Evolutionary conservation across 2,888 invertebrate genomes (phyloP), one percentile per base, ranked within the genome.

Genomic region (Eretmocerus hayati): DNA sequence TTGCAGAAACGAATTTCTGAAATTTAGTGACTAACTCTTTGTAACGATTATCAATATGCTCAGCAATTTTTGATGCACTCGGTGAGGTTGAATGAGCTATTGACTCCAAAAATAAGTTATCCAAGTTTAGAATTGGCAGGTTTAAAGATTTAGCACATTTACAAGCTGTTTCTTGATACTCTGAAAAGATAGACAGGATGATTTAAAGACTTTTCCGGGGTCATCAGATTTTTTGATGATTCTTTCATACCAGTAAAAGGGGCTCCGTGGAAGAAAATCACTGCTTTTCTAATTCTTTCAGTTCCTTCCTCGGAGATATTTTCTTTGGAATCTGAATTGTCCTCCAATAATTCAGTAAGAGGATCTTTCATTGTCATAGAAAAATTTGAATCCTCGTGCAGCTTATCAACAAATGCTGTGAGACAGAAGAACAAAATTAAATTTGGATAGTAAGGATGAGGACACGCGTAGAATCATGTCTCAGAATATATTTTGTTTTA

Each of bases 91-190:
- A 53, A 0, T 55, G 45, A 6, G 61, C 60, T 8, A 63, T 52
- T n/a, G 56, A 46, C 53, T 65, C 61, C 2, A 54, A 51, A 18
- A 67, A 59, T 13, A 56, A 56, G 26, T 53, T 54, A 30, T 67
- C 58, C 5, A 66, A 35, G 18, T 54, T 58, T 9, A 67, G 46
- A 1, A 64, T 33, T 2, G 66, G 59, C 4, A 66, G n/a, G 3
- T 44, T 55, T n/a, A 66, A 51, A 4, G 15, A 15, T 18, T 45
- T 62, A 11, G 64, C 64, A 20, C 74, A 61, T 77, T 75, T 48
- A 74, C 75, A 59, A 74, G 75, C 63, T 74, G 71, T 23, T 66
- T 60, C 63, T 78, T 81, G 47, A 77, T 71, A 63, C 72, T 77
- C 52, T 66, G 21, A 9, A 9, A 16, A 37, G 18, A 33, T 18